These are phyloP conservation scores for Micoletzkya japonica DNA, from an alignment of 2,888 invertebrate genomes.

Conservation along the genomic window DNA sequence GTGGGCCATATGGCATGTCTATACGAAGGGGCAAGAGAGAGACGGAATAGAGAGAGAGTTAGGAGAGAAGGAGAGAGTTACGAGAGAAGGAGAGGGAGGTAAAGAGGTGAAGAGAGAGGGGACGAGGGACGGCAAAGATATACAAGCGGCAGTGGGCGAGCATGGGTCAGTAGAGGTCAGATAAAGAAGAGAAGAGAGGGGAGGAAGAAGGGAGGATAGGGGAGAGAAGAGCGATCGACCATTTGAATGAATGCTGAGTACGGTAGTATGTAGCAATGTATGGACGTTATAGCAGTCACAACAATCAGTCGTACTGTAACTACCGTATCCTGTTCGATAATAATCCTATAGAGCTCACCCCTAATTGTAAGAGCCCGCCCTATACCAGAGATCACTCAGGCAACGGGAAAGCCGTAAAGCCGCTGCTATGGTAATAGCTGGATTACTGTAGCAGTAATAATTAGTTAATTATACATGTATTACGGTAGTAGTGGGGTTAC, in stretches of 20 bases:
- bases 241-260: not conserved
- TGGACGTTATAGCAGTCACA: slow-evolving; percentile 6
- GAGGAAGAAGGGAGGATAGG: not conserved
- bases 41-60: not conserved
- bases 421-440: too few relatives aligned
- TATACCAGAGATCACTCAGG: too few relatives aligned
- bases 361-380: too few relatives aligned
- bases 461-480: too few relatives aligned
- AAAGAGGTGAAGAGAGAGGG: slow-evolving; percentile 8
- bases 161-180: slow-evolving; percentile 7
- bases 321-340: too few relatives aligned
- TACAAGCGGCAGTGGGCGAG: not conserved
- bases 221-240: not conserved
- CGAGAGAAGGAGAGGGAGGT: not conserved
- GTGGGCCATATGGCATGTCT: too few relatives aligned
- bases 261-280: too few relatives aligned
- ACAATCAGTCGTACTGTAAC: not conserved
- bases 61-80: not conserved
- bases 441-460: too few relatives aligned
- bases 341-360: too few relatives aligned
- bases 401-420: too few relatives aligned
- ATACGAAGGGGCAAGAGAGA: not conserved
- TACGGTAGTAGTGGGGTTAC: too few relatives aligned
- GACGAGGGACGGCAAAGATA: not conserved
- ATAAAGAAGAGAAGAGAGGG: not conserved